Percentiles rank a stretch among this genome's conserved stretches.
phyloP scores from a whole-genome alignment of 2,797 vertebrate genomes.

The Dryobates pubescens region DNA sequence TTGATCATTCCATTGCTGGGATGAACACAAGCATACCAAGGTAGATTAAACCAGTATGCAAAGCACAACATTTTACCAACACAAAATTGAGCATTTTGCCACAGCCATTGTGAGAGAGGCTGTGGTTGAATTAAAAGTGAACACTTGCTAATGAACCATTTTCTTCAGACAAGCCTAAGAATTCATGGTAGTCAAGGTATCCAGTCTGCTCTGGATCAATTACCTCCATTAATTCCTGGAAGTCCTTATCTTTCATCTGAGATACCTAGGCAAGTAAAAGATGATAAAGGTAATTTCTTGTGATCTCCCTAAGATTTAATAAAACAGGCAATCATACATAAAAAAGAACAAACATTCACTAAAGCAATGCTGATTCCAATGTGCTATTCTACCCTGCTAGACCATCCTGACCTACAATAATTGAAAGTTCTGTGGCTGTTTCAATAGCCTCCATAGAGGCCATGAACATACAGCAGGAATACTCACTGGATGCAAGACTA shows the following conservation, averaged over 20 bases:
- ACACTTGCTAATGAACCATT: constrained; percentile 30
- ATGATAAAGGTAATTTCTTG: constrained; percentile 59
- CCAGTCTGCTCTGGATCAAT: constrained; percentile 72
- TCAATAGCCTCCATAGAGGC: background rate
- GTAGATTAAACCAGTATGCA: background rate
- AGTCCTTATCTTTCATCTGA: constrained; percentile 66
- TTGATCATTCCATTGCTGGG: background rate
- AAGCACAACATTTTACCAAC: background rate
- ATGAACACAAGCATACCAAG: background rate
- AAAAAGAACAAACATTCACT: background rate
- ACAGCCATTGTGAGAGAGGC: background rate
- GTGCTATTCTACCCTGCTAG: background rate
- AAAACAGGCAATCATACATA: too few species aligned
- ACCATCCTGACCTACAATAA: background rate
- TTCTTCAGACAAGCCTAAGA: constrained; percentile 58
- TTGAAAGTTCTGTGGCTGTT: background rate
- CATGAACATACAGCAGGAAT: background rate
- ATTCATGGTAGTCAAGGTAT: constrained; percentile 22
- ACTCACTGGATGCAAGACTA: background rate
- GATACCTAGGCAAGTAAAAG: constrained; percentile 54
- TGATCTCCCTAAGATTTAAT: constrained; percentile 60
- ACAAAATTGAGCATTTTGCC: background rate
- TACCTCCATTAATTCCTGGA: constrained; percentile 71
- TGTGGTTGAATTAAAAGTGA: background rate
- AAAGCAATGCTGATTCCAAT: background rate